Base-by-base conservation (phyloP, 1,140 invertebrate genomes). In the Triops longicaudatus region DNA sequence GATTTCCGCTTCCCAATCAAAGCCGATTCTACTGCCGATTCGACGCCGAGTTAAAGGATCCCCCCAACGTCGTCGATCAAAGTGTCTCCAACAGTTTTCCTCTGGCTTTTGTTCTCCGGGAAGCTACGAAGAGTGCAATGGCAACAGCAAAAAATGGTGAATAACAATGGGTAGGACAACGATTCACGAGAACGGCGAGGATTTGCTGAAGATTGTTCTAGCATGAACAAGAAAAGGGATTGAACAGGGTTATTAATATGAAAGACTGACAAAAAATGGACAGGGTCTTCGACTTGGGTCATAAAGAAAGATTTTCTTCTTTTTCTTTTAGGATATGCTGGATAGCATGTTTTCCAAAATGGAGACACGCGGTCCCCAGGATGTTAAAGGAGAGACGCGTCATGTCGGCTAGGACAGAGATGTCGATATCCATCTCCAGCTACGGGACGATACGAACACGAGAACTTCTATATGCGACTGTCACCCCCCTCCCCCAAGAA, bases 1-100 rank as follows among this genome's bases (percentile, higher is more conserved):
- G 50, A 63, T 63, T 63, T 63, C 50, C 50, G 50, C 50, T 63
- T 63, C 50, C 50, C 50, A 63, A 63, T 63, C 50, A 63, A 63
- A 63, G 50, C 50, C 50, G 50, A 63, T 63, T 63, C 50, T 9
- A 63, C 50, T 14, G 50, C 50, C 50, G 50, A 63, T 63, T 63
- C 50, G 50, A 63, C 50, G 14, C 50, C 50, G 50, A 63, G 14
- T 63, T 37, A 37, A 63, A 63, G 50, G 50, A 63, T 22, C 50
- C 50, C 31, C 31, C 31, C 31, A 37, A 2, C 50, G 17, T 63
- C 50, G 50, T 63, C 50, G 10, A 63, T 63, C 50, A 63, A 63
- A 63, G 50, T 63, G 50, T 63, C 50, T 14, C 50, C 50, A 63
- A 63, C 50, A 63, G 50, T 63, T 63, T 63, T 17, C 50, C 14